Percentiles rank a stretch among this genome's conserved stretches.
These are phyloP conservation scores for Notarius quadriscutis DNA, from an alignment of 2,113 vertebrate species.

Conservation along the genomic window DNA sequence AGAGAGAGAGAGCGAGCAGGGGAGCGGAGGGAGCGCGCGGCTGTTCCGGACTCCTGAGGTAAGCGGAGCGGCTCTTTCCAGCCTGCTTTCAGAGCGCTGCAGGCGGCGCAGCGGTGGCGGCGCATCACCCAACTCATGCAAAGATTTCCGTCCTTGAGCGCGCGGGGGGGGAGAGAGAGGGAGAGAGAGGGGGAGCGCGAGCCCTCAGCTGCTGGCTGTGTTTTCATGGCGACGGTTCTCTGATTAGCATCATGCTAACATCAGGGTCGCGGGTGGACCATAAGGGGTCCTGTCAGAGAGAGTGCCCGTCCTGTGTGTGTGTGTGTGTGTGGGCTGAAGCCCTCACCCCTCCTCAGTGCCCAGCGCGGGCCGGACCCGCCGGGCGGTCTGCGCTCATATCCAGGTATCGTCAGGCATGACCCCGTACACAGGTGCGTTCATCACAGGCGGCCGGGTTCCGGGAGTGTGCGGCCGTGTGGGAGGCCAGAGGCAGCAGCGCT, in stretches of 20 bases:
- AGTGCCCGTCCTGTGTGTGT: too few species aligned
- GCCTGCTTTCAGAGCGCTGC: not conserved
- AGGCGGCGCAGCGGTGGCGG: too few species aligned
- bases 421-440: too few species aligned
- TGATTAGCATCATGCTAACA: not conserved
- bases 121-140: not conserved
- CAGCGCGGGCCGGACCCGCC: too few species aligned
- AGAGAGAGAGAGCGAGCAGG: slow-evolving; percentile 5
- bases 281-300: not conserved
- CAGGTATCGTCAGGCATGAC: too few species aligned
- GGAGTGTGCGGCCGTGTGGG: not conserved
- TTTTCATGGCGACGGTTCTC: not conserved
- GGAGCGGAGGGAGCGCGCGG: not conserved
- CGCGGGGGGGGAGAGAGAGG: not conserved
- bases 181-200: not conserved
- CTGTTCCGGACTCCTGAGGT: slow-evolving; percentile 39
- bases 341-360: too few species aligned
- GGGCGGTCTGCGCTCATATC: too few species aligned
- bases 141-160: not conserved
- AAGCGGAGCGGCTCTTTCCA: not conserved
- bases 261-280: too few species aligned
- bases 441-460: too few species aligned
- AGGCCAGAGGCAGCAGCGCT: not conserved
- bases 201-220: not conserved
- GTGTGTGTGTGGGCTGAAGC: too few species aligned